Percentiles rank a stretch among this genome's conserved stretches.
Conservation (phyloP, 2,113 vertebrate species). For the Phainopepla nitens region DNA sequence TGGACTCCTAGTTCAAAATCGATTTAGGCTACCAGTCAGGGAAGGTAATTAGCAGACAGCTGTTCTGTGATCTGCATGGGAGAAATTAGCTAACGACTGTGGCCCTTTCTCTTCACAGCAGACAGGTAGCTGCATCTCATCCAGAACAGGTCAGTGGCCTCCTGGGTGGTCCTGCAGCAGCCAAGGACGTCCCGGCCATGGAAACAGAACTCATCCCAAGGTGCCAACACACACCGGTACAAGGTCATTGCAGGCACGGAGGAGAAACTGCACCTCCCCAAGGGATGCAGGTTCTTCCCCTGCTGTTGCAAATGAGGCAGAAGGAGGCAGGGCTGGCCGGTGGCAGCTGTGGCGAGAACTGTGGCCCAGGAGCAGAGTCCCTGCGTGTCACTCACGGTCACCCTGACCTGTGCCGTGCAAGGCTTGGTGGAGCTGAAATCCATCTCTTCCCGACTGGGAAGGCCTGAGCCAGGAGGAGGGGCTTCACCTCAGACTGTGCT, state of each 20-base stretch:
- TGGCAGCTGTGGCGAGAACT: neutral
- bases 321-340: neutral
- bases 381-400: accelerated
- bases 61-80: neutral
- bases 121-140: neutral
- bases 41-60: neutral
- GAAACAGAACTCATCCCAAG: neutral
- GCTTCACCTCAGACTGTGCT: neutral
- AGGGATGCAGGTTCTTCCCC: neutral
- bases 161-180: neutral
- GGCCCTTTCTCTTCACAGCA: neutral
- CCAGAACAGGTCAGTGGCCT: neutral
- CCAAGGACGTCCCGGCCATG: accelerated
- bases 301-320: accelerated
- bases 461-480: neutral
- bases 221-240: accelerated
- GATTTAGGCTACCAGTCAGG: neutral
- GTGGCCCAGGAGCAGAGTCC: neutral
- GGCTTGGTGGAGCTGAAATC: neutral
- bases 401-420: neutral
- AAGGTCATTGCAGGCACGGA: neutral
- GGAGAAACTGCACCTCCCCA: neutral
- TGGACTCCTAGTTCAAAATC: neutral
- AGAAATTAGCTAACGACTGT: neutral
- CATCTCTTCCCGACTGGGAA: neutral